Evolutionary conservation across 2,113 vertebrate species (phyloP).

Genomic region (Scolopax mira): DNA sequence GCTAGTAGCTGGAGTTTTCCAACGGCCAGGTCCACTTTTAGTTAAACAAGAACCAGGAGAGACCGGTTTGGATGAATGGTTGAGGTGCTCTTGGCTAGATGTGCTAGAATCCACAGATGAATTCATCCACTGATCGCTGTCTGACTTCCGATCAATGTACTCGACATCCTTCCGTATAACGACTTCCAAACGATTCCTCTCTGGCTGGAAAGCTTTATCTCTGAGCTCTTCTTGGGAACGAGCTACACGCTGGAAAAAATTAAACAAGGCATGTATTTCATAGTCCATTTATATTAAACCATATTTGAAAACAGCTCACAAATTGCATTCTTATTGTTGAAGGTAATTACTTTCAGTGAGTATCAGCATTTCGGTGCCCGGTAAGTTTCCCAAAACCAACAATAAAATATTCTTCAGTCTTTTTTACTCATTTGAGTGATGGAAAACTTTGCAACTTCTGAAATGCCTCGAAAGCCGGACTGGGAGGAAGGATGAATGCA

Average conservation of each 20-base stretch:
- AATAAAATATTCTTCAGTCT: not conserved
- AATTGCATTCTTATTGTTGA: not conserved
- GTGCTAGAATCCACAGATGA: conserved; percentile 92
- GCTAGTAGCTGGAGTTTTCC: conserved; percentile 89
- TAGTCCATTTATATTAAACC: not conserved
- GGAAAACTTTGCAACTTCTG: not conserved
- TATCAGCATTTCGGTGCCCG: not conserved
- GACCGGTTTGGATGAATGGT: conserved; percentile 83
- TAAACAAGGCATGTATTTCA: not conserved
- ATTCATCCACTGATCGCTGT: conserved; percentile 86
- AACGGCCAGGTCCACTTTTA: conserved; percentile 93
- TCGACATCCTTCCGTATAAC: conserved; percentile 76
- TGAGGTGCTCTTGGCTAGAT: conserved; percentile 95
- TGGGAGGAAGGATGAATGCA: not conserved
- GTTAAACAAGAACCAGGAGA: conserved; percentile 82
- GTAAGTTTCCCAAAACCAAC: not conserved
- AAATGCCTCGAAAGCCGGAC: not conserved
- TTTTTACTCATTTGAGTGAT: not conserved
- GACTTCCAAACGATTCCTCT: conserved; percentile 80
- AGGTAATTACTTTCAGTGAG: not conserved
- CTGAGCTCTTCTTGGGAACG: conserved; percentile 92
- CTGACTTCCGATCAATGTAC: conserved; percentile 70
- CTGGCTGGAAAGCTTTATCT: conserved; percentile 74
- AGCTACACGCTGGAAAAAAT: conserved; percentile 77
- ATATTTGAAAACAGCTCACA: not conserved